Evolutionary conservation across 2,113 vertebrate genomes (phyloP).

Genomic region (Leptobrachium ailaonicum): DNA sequence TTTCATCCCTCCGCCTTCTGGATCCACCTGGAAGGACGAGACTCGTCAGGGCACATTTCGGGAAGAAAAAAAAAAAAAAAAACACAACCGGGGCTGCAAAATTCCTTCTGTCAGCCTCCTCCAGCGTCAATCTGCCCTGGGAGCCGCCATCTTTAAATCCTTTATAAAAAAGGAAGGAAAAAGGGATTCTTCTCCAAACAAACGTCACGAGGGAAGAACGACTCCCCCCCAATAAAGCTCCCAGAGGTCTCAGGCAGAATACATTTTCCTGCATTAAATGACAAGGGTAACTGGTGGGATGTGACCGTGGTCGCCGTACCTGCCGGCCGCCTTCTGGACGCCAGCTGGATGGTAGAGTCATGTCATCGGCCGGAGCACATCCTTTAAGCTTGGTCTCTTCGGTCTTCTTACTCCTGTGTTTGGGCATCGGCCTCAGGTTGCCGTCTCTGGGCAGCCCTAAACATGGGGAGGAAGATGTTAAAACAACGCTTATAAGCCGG

Average conservation of each 20-base stretch:
- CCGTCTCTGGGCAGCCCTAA: slow-evolving; percentile 29
- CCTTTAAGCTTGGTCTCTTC: neutral
- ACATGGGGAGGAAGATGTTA: neutral
- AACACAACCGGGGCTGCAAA: too few species aligned
- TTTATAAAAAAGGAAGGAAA: too few species aligned
- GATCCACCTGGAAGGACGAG: slow-evolving; percentile 68
- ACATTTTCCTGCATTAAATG: too few species aligned
- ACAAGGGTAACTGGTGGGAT: too few species aligned
- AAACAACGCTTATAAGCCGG: neutral
- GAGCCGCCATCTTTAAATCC: too few species aligned
- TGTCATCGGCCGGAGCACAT: neutral
- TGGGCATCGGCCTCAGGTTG: slow-evolving; percentile 6
- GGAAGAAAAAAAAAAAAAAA: slow-evolving; percentile 35
- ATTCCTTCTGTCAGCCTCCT: too few species aligned
- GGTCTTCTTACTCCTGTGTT: neutral
- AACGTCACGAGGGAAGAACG: too few species aligned
- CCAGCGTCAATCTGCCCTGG: too few species aligned
- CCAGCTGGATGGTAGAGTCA: neutral
- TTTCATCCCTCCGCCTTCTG: slow-evolving; percentile 63
- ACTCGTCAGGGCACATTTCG: slow-evolving; percentile 52
- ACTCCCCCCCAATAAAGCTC: too few species aligned
- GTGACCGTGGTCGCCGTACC: neutral
- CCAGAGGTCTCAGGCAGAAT: too few species aligned
- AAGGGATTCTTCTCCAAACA: too few species aligned
- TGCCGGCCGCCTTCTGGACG: neutral